phyloP scores from a whole-genome alignment of 2,888 invertebrate species.

The Plebejus anna region DNA sequence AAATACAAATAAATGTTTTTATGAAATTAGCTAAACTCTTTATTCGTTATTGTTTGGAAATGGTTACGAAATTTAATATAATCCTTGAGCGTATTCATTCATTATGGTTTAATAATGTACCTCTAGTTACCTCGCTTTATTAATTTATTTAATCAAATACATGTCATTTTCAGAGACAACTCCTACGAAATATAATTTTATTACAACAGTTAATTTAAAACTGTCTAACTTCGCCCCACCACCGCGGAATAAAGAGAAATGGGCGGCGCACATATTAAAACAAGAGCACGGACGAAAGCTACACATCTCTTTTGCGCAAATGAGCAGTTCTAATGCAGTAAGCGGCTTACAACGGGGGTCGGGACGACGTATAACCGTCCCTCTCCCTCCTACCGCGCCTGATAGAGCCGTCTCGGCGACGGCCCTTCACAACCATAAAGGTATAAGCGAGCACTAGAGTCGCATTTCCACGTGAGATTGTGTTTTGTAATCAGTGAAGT shows the following conservation, averaged over 20 bases:
- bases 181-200: conserved; percentile 78
- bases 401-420: conserved; percentile 58
- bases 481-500: conserved; percentile 78
- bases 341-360: conserved; percentile 75
- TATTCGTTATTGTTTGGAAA: background rate
- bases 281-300: conserved; percentile 55
- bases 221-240: conserved; percentile 75
- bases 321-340: conserved; percentile 73
- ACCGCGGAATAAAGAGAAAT: conserved; percentile 65
- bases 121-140: conserved; percentile 18
- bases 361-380: conserved; percentile 57
- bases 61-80: background rate
- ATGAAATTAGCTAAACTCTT: background rate
- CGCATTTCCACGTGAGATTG: conserved; percentile 74
- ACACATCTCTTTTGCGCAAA: conserved; percentile 68
- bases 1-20: background rate
- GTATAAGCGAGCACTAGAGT: conserved; percentile 58
- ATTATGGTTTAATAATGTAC: conserved; percentile 25
- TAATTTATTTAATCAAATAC: conserved; percentile 45
- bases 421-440: conserved; percentile 70
- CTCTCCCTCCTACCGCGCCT: conserved; percentile 50
- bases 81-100: conserved; percentile 35
- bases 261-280: conserved; percentile 66
- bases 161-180: conserved; percentile 77
- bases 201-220: conserved; percentile 80